Evolutionary conservation across 2,797 vertebrate species (phyloP), one percentile per base, ranked within the genome.

Genomic region (Parauchenoglanis ngamensis): DNA sequence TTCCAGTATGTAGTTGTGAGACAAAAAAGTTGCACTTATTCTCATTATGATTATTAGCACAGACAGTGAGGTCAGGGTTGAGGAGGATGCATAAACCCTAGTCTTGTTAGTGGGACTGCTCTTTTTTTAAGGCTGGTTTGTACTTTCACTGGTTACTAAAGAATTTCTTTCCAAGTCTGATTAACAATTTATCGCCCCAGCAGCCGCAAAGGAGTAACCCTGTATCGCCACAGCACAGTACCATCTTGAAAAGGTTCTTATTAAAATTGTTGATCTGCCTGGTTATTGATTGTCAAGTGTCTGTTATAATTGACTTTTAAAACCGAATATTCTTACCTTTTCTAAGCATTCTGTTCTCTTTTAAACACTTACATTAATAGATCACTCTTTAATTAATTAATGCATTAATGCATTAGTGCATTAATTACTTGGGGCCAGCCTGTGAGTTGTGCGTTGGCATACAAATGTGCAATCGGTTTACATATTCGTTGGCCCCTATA

Each of bases 31-130:
- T 77, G 52, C n/a, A 54, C 73, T 77, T 57, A 2, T 15, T 77
- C n/a, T 77, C 15, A 77, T 78, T 78, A 78, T 56, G 52, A 57
- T 35, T 57, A 78, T 81, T 63, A 44, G 11, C 57, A 59, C 28
- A n/a, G 57, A 46, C 78, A 44, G 57, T 81, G 57, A 40, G 35
- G 35, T 63, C 78, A 46, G 57, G 54, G 31, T 80, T 80, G 31
- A 59, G 15, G 28, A 57, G 7, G 12, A 8, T 28, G 2, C 13
- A 6, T 79, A 23, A 57, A 28, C 19, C 6, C 19, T 59, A 40
- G 19, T 40, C 54, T 79, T 40, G 77, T 79, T 79, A 79, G 19
- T 59, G 10, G 1, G 3, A 15, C n/a, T n/a, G 44, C 72, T 75
- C 1, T 23, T 54, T 31, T 75, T 78, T 57, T 57, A 57, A 79